Base-by-base conservation (phyloP, 2,797 vertebrate genomes). In the Pachyuromys duprasi region DNA sequence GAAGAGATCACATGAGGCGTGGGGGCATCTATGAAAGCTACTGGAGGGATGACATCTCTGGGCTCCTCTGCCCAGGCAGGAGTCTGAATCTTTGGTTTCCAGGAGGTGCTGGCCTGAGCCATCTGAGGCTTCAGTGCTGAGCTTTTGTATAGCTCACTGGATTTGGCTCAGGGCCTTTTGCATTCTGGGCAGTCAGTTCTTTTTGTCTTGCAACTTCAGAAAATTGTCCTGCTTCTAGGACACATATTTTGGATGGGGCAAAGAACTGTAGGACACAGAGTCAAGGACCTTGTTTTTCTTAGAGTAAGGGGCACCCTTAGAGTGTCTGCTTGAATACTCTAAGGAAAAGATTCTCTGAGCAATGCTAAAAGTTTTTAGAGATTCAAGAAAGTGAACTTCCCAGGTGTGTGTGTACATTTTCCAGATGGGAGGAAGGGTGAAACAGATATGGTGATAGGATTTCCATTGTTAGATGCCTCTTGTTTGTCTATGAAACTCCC, bases 391-490 rank as follows among this genome's bases (percentile, higher is more conserved):
- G 92, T 78, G 65, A 95, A 96, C 63, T 96, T 95, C 72, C 63
- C 33, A 91, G 81, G 75, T 94, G 86, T 81, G 36, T 49, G 63
- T 26, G 18, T 49, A 28, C 7, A 0, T 84, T 63, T 94, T 87
- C 90, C 97, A 98, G 95, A 97, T 96, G 97, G 97, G 72, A 97
- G 55, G 79, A 79, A 94, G 95, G 80, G 82, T 65, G 69, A 78
- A 94, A 80, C 92, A 97, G 97, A 94, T 96, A 96, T 93, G 90
- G 95, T 95, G 94, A 86, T 79, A 97, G 91, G 96, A 96, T 96
- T 97, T 96, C 94, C 96, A 96, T 97, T 94, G 95, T 97, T 93
- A 96, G 97, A 89, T 89, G 94, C 93, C 33, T 80, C 94, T 97
- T 97, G 72, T 96, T 96, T 92, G 93, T 96, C 96, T 96, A 24